phyloP scores from a whole-genome alignment of 2,113 vertebrate genomes.

The Eudyptes chrysolophus region DNA sequence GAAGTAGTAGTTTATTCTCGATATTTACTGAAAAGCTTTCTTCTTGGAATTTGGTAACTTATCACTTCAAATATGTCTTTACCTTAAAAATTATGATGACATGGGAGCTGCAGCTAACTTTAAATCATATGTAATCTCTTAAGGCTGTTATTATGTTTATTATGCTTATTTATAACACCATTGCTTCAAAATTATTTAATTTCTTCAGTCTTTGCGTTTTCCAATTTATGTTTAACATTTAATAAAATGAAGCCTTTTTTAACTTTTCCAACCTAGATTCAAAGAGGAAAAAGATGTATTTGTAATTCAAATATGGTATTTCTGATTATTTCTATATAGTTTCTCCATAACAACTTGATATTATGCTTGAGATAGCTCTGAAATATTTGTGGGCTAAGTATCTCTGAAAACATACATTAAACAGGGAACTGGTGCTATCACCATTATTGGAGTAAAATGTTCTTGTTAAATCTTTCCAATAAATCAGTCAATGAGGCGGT shows the following conservation, averaged over 20 bases:
- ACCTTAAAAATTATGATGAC: not conserved
- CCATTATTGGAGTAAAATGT: not conserved
- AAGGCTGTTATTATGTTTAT: not conserved
- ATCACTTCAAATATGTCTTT: not conserved
- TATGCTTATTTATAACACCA: not conserved
- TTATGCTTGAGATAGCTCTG: not conserved
- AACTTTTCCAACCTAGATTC: not conserved
- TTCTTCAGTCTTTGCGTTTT: not conserved
- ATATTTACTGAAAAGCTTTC: not conserved
- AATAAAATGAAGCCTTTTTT: not conserved
- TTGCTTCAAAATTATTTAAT: not conserved
- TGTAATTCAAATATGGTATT: not conserved
- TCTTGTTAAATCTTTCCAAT: conserved; percentile 30
- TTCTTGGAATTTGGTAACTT: not conserved
- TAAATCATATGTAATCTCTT: not conserved
- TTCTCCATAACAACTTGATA: not conserved
- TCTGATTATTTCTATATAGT: not conserved
- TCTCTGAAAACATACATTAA: conserved; percentile 12
- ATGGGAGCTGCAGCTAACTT: not conserved
- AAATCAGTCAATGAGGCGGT: conserved; percentile 40
- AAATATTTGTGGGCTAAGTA: conserved; percentile 22
- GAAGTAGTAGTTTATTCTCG: not conserved
- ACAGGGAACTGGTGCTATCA: not conserved
- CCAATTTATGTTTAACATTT: not conserved
- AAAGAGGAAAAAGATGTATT: not conserved